Evolutionary conservation across 2,888 invertebrate genomes (phyloP).

Genomic region (Pollenia labialis): DNA sequence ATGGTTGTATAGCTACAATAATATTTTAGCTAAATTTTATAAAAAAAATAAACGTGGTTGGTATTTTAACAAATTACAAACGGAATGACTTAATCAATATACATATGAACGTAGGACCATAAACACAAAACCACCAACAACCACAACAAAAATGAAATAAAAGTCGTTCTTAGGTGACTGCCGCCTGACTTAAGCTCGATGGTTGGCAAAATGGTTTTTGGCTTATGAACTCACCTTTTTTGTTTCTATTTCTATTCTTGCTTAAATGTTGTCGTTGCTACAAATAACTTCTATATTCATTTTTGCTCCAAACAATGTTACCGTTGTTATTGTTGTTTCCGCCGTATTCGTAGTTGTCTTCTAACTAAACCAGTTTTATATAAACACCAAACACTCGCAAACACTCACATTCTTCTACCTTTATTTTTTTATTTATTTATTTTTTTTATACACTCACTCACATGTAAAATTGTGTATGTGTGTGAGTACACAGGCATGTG

Average conservation of each 20-base stretch:
- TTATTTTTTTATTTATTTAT: slow-evolving; percentile 42
- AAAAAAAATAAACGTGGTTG: too few relatives aligned
- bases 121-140: not conserved
- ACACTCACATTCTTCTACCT: slow-evolving; percentile 59
- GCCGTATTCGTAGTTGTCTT: slow-evolving; percentile 57
- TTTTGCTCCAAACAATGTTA: slow-evolving; percentile 55
- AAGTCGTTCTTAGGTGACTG: slow-evolving; percentile 30
- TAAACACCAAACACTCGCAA: slow-evolving; percentile 51
- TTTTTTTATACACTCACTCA: slow-evolving; percentile 44
- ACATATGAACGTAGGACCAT: not conserved
- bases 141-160: not conserved
- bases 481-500: not conserved
- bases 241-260: slow-evolving; percentile 35
- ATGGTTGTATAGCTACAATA: too few relatives aligned
- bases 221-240: slow-evolving; percentile 70
- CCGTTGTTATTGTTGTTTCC: slow-evolving; percentile 31
- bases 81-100: not conserved
- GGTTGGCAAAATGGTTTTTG: slow-evolving; percentile 54
- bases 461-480: not conserved
- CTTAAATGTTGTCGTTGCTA: slow-evolving; percentile 51
- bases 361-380: slow-evolving; percentile 75
- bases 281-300: slow-evolving; percentile 62
- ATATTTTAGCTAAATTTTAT: too few relatives aligned
- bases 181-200: slow-evolving; percentile 37
- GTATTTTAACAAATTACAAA: not conserved